Percentiles rank a stretch among this genome's conserved stretches.
phyloP scores from a whole-genome alignment of 2,113 vertebrate species.

The Petroica traversi region DNA sequence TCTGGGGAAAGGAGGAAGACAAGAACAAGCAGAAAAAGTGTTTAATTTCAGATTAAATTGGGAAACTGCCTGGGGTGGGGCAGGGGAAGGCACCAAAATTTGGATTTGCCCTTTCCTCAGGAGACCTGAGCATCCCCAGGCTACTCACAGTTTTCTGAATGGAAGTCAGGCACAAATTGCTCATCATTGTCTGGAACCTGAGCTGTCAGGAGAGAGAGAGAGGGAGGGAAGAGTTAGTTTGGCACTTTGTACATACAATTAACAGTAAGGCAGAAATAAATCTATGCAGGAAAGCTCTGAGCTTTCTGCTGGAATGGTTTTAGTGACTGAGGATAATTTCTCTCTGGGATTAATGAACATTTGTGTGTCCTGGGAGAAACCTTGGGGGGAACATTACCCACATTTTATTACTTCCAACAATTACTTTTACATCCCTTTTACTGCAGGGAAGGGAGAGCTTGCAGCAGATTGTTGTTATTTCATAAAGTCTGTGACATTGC shows the following conservation, averaged over 20 bases:
- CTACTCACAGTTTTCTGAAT: constrained; percentile 96
- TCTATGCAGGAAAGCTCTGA: neutral
- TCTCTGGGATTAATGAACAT: neutral
- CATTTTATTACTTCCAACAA: neutral
- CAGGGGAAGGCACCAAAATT: neutral
- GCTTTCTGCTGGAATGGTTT: neutral
- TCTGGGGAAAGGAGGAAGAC: neutral
- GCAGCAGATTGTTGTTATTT: neutral
- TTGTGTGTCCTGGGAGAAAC: neutral
- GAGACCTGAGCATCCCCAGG: neutral
- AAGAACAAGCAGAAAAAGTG: neutral
- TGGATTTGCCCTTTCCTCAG: neutral
- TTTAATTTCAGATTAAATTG: neutral
- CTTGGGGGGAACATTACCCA: neutral
- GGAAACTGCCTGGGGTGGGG: neutral
- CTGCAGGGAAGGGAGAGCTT: neutral
- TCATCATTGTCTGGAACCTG: constrained; percentile 98
- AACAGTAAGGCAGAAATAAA: neutral
- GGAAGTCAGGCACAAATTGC: constrained; percentile 97
- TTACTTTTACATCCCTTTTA: neutral
- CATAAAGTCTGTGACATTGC: neutral
- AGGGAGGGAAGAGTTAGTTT: neutral
- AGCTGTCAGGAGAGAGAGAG: constrained; percentile 78
- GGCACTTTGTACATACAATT: neutral
- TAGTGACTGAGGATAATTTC: neutral